A percentile compares a stretch with the other conserved stretches of the same genome.
phyloP scores from a whole-genome alignment of 2,113 vertebrate species.

The Perccottus glenii region DNA sequence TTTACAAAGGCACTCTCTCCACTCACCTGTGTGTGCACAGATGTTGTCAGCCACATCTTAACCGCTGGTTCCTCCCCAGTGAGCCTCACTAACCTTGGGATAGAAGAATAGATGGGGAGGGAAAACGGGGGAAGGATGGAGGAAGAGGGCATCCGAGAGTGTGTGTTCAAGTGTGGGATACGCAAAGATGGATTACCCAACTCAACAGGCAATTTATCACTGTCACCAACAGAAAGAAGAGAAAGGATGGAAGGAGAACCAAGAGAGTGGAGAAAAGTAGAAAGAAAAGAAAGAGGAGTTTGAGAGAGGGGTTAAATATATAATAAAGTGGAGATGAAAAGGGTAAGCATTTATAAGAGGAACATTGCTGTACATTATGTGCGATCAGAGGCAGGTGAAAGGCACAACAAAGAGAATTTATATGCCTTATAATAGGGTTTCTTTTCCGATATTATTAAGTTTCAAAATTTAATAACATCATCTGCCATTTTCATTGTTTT shows the following conservation, averaged over 20 bases:
- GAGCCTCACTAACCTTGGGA: conserved; percentile 68
- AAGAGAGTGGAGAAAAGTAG: conserved; percentile 21
- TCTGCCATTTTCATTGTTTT: too few species aligned
- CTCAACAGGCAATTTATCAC: conserved; percentile 74
- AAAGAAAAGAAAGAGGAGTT: conserved; percentile 12
- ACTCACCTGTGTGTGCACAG: conserved; percentile 22
- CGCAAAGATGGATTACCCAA: conserved; percentile 75
- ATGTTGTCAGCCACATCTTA: conserved; percentile 53
- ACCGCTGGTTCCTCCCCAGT: conserved; percentile 41
- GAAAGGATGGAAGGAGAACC: conserved; percentile 24
- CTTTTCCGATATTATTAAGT: too few species aligned
- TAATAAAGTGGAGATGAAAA: conserved; percentile 4
- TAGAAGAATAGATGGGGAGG: conserved; percentile 36
- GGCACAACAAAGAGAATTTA: neutral
- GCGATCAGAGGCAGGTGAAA: neutral
- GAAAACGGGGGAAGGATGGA: conserved; percentile 33
- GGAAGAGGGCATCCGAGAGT: conserved; percentile 37
- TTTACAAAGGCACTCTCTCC: conserved; percentile 8
- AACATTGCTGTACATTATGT: conserved; percentile 19
- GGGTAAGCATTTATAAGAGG: neutral
- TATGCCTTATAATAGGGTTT: neutral
- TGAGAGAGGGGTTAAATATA: conserved; percentile 18
- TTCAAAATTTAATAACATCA: too few species aligned
- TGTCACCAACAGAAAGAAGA: conserved; percentile 63
- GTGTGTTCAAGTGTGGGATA: conserved; percentile 69